Conservation (phyloP, 2,113 vertebrate genomes). For the Grantiella picta region DNA sequence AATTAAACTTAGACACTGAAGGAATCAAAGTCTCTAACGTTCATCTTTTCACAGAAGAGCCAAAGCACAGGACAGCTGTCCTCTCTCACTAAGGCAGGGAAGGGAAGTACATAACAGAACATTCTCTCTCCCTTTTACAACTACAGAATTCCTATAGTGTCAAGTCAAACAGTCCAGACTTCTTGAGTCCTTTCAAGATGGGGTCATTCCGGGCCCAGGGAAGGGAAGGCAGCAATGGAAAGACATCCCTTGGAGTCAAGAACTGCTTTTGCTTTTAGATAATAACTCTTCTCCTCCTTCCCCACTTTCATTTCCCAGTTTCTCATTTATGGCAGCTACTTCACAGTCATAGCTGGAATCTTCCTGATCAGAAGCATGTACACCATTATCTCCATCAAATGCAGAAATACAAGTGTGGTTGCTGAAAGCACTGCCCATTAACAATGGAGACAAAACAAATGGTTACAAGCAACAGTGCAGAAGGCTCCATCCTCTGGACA, state of each 20-base stretch:
- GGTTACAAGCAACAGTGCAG: background rate
- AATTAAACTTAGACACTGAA: background rate
- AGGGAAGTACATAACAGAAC: accelerated
- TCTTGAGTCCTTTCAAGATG: background rate
- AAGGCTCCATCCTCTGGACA: background rate
- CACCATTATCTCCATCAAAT: slow-evolving; percentile 51
- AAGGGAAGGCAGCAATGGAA: background rate
- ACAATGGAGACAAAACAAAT: background rate
- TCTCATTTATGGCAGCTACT: slow-evolving; percentile 86
- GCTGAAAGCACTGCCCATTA: background rate
- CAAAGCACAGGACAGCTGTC: background rate
- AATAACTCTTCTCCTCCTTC: background rate
- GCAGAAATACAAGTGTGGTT: background rate
- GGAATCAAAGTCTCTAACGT: background rate
- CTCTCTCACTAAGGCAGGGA: background rate
- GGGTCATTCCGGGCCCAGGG: background rate
- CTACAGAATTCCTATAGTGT: background rate
- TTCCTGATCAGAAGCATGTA: slow-evolving; percentile 81
- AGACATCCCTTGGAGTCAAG: background rate
- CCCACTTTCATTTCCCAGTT: slow-evolving; percentile 76
- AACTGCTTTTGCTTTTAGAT: background rate
- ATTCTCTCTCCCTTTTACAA: background rate
- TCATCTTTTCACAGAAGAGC: background rate
- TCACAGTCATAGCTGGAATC: slow-evolving; percentile 77
- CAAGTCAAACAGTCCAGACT: background rate